These are phyloP conservation scores for Drosophila lutescens DNA, from an alignment of 2,888 invertebrate species.

Conservation along the genomic window DNA sequence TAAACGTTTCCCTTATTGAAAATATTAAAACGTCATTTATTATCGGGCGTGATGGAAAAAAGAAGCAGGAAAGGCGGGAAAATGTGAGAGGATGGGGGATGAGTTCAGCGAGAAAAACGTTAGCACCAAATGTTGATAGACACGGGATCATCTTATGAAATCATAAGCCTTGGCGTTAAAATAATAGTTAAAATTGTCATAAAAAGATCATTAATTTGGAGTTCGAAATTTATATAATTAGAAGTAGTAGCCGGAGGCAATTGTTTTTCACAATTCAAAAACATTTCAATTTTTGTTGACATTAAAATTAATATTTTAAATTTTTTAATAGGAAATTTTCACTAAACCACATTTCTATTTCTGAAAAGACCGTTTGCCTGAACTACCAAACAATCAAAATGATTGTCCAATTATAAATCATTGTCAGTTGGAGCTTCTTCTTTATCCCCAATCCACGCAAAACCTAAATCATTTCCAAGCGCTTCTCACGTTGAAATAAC, in stretches of 20 bases:
- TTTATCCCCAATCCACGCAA: neutral
- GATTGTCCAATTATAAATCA: conserved; percentile 1
- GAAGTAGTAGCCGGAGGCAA: no score
- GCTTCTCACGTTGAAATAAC: conserved; percentile 30
- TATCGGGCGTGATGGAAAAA: conserved; percentile 24
- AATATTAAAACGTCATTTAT: conserved; percentile 79
- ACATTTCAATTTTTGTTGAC: no score
- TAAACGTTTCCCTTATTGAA: conserved; percentile 70
- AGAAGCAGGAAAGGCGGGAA: neutral
- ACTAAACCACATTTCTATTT: no score
- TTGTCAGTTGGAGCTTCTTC: neutral
- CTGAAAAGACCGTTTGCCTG: no score
- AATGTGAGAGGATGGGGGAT: neutral
- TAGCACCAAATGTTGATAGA: conserved; percentile 31
- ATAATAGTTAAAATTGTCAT: no score
- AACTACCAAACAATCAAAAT: no score
- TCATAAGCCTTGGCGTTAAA: neutral
- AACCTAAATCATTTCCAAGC: conserved; percentile 3
- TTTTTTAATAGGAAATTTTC: no score
- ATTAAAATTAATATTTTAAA: no score
- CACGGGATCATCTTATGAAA: neutral
- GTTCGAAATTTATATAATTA: no score
- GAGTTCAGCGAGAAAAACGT: conserved; percentile 14
- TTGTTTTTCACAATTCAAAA: no score
- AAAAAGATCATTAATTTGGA: no score